Base-by-base conservation (phyloP, 1,140 invertebrate genomes). In the Copidosoma floridanum region DNA sequence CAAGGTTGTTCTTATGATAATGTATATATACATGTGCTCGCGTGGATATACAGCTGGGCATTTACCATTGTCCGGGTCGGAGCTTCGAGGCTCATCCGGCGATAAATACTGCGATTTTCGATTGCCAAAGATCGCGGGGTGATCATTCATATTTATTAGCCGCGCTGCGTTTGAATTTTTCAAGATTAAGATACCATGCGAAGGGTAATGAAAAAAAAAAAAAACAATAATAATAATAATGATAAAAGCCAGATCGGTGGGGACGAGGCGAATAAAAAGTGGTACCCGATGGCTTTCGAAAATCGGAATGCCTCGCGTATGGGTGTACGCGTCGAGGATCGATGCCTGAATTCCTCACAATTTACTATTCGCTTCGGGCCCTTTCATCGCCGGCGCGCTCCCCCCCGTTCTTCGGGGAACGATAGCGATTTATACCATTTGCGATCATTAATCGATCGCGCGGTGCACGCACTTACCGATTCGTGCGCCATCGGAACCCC, bases 231-330 rank as follows among this genome's bases (percentile, higher is more conserved):
- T 23, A 57, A 26, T 44, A 51, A 50, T 50, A 52, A 41, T 26
- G 51, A 50, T 27, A 50, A 50, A 58, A 43, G 32, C 26, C 1
- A 18, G 32, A 3, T 29, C 16, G 14, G 18, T 26, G 23, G 10
- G 11, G 40, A 18, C 3, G 32, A 24, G 38, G n/a, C 5, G 24
- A 29, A n/a, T 23, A 8, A 18, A 29, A 12, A 32, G 23, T 24
- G 43, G 43, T n/a, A n/a, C n/a, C n/a, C n/a, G n/a, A n/a, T n/a
- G n/a, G 32, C 44, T 37, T 32, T 56, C 60, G 35, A 43, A 57
- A 56, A 56, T 66, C 58, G 65, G 65, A 70, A 69, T 69, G 67
- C 65, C 61, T 61, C n/a, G n/a, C n/a, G n/a, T n/a, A n/a, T n/a
- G n/a, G n/a, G n/a, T n/a, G n/a, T n/a, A n/a, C n/a, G n/a, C n/a